phyloP scores from a whole-genome alignment of 1,140 invertebrate genomes.

The Phenacoccus solenopsis region DNA sequence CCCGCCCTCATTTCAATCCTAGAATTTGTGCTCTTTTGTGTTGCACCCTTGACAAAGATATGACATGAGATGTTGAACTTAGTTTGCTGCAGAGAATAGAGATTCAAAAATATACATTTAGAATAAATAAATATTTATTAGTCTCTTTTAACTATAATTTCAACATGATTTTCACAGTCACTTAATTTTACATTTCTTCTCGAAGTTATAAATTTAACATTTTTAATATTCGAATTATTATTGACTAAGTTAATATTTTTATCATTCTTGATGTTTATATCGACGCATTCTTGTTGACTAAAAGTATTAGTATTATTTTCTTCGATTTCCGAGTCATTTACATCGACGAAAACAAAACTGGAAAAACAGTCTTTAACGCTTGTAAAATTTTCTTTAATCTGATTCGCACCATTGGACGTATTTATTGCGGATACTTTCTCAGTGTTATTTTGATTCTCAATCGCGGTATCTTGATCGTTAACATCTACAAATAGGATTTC shows the following conservation, averaged over 20 bases:
- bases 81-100: no score
- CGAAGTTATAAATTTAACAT: background rate
- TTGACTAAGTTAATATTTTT: background rate
- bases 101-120: no score
- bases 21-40: no score
- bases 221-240: background rate
- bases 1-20: no score
- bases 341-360: background rate
- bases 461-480: background rate
- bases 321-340: background rate
- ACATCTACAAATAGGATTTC: background rate
- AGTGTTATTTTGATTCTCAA: background rate
- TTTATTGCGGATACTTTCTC: background rate
- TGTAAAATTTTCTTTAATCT: background rate
- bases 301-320: background rate
- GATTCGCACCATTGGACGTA: background rate
- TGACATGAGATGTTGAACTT: no score
- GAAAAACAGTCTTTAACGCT: background rate
- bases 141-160: background rate
- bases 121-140: no score
- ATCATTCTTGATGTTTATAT: background rate
- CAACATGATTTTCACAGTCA: background rate
- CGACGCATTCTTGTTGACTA: background rate
- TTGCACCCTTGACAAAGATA: no score
- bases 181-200: background rate